Evolutionary conservation across 2,113 vertebrate species (phyloP).

Genomic region (Cyanoramphus novaezelandiae): DNA sequence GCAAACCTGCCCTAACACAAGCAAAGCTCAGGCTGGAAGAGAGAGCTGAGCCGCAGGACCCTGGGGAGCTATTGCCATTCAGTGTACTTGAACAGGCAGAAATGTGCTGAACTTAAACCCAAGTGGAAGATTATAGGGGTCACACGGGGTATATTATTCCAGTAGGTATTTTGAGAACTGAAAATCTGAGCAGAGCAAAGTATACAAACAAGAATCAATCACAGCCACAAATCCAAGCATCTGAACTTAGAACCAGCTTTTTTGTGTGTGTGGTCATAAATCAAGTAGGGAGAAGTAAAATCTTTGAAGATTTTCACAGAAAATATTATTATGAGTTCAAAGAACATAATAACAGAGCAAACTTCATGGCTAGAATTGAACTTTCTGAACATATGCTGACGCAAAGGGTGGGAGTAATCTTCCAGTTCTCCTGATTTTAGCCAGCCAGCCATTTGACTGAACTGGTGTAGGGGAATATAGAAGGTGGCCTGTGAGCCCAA

Average conservation of each 20-base stretch:
- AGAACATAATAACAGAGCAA: not conserved
- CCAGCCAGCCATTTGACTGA: not conserved
- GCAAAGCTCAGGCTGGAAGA: not conserved
- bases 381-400: not conserved
- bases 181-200: not conserved
- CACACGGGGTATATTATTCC: not conserved
- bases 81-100: not conserved
- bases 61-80: fast-evolving
- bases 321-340: not conserved
- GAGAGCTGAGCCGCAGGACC: not conserved
- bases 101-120: not conserved
- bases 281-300: not conserved
- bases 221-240: not conserved
- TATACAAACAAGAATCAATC: not conserved
- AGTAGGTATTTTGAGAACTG: not conserved
- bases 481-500: not conserved
- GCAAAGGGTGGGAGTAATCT: not conserved
- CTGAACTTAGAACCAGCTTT: not conserved
- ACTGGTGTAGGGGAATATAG: fast-evolving
- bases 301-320: slow-evolving; percentile 6
- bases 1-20: not conserved
- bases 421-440: not conserved
- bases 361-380: not conserved
- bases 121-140: not conserved
- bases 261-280: not conserved